Conservation (phyloP, 2,888 invertebrate species). For the Apoda limacodes region DNA sequence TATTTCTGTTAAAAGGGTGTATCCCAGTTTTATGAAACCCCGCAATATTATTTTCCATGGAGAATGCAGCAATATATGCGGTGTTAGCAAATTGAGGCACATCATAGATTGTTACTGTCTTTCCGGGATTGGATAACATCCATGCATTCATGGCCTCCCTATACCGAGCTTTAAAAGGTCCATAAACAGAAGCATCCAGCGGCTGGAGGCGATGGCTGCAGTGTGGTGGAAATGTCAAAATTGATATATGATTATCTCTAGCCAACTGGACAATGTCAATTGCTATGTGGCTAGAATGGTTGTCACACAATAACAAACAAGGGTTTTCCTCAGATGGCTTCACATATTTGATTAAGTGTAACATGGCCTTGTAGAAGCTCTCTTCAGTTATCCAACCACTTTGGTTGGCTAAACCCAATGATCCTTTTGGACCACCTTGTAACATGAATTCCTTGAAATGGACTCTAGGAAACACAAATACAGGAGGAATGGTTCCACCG, state of each 20-base stretch:
- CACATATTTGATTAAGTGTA: neutral
- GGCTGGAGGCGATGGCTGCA: constrained; percentile 16
- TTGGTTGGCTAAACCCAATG: constrained; percentile 1
- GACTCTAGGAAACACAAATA: constrained; percentile 3
- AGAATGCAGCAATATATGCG: neutral
- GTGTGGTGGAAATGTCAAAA: constrained; percentile 6
- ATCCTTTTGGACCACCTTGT: constrained; percentile 1
- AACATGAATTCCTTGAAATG: constrained; percentile 1
- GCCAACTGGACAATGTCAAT: neutral
- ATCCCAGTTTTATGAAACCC: too few species aligned
- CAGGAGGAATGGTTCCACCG: neutral
- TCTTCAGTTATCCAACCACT: too few species aligned
- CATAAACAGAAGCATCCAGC: constrained; percentile 9
- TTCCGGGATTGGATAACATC: neutral
- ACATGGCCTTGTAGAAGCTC: too few species aligned
- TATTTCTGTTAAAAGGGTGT: too few species aligned
- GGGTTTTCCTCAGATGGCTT: neutral
- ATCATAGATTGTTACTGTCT: too few species aligned
- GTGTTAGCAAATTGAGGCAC: neutral
- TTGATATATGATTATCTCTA: constrained; percentile 2
- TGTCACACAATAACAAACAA: constrained; percentile 7
- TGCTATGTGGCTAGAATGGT: neutral
- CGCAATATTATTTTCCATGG: neutral
- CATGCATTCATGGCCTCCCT: neutral
- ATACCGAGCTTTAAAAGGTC: constrained; percentile 6